Percentiles rank a stretch among this genome's conserved stretches.
phyloP scores from a whole-genome alignment of 1,140 invertebrate species.

The Pinna nobilis region DNA sequence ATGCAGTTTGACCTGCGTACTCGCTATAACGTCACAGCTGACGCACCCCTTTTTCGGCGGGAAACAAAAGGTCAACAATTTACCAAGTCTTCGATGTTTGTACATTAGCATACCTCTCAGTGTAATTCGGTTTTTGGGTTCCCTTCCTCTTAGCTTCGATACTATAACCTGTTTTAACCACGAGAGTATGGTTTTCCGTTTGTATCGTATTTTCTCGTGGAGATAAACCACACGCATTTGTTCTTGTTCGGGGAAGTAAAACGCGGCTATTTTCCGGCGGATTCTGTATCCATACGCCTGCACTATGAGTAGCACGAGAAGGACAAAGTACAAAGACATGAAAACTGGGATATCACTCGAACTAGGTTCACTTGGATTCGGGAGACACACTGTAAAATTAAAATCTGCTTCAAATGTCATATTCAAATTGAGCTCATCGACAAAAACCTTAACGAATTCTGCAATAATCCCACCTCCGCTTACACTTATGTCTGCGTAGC shows the following conservation, averaged over 20 bases:
- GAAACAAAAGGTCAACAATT: background rate
- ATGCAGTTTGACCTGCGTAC: background rate
- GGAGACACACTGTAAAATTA: conserved; percentile 17
- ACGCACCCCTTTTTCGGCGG: background rate
- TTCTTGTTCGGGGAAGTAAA: too few relatives aligned
- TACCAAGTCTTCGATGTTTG: background rate
- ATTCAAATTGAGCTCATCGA: background rate
- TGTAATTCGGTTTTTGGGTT: background rate
- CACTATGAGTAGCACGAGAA: conserved; percentile 4
- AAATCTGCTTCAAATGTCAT: background rate
- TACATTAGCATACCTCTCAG: background rate
- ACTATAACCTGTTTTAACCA: background rate
- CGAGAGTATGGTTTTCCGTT: background rate
- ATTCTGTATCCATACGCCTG: conserved; percentile 18
- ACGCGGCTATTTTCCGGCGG: too few relatives aligned
- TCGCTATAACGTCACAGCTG: background rate
- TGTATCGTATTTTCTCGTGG: conserved; percentile 13
- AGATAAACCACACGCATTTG: conserved; percentile 4
- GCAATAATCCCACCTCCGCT: conserved; percentile 17
- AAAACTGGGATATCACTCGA: background rate
- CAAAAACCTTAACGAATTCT: background rate
- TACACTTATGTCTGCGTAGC: background rate
- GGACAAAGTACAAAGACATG: conserved; percentile 8
- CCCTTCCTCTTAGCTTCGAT: background rate
- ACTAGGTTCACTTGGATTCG: conserved; percentile 6